phyloP scores from a whole-genome alignment of 2,797 vertebrate species.

The Argya squamiceps region DNA sequence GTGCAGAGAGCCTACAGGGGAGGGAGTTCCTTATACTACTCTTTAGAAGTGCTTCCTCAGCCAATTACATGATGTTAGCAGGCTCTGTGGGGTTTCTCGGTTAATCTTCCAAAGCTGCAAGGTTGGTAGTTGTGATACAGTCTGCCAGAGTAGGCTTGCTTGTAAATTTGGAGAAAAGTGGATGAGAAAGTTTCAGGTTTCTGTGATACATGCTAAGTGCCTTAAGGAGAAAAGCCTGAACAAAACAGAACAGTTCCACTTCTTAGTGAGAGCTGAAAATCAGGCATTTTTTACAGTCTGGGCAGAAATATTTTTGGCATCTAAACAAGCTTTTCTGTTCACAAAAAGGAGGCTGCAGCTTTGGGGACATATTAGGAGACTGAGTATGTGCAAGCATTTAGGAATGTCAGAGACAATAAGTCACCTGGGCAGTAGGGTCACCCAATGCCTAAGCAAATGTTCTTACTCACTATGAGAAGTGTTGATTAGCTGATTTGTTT shows the following conservation, averaged over 20 bases:
- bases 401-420: background rate
- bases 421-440: background rate
- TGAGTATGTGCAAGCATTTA: background rate
- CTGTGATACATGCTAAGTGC: background rate
- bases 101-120: background rate
- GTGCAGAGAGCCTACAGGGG: background rate
- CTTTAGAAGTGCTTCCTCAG: background rate
- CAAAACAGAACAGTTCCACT: background rate
- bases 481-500: background rate
- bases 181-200: background rate
- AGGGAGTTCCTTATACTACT: background rate
- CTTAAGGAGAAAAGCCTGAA: slow-evolving; percentile 1
- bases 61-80: background rate
- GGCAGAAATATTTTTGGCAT: background rate
- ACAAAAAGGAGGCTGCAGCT: background rate
- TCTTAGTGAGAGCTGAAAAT: background rate
- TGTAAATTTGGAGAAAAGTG: background rate
- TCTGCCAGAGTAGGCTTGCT: background rate
- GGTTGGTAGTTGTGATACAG: background rate
- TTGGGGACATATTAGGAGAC: background rate
- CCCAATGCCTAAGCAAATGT: background rate
- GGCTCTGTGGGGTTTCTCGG: background rate
- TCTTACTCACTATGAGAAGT: background rate
- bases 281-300: background rate
- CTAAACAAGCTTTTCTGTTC: background rate